Evolutionary conservation across 2,888 invertebrate species (phyloP).

Genomic region (Agrotis ipsilon): DNA sequence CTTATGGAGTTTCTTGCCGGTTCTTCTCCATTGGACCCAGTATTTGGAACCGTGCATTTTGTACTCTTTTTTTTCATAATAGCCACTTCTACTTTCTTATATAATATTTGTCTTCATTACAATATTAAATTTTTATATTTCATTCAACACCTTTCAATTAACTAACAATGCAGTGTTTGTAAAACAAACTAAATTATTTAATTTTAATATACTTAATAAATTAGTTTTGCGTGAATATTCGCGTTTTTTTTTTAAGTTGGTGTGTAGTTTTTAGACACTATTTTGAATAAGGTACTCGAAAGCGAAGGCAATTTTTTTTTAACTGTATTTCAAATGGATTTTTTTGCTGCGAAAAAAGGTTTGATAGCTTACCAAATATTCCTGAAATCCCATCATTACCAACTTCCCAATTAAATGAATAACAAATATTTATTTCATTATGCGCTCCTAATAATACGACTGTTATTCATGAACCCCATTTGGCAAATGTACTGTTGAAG

Average conservation of each 20-base stretch:
- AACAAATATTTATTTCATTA: background rate
- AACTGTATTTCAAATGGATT: too few species aligned
- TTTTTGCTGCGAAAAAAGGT: background rate
- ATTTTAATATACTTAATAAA: slow-evolving; percentile 27
- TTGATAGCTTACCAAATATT: background rate
- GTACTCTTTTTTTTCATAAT: background rate
- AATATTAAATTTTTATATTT: too few species aligned
- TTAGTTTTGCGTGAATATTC: background rate
- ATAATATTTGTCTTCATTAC: background rate
- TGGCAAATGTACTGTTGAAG: background rate
- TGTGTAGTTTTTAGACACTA: background rate
- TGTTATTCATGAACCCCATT: background rate
- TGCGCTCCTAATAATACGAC: background rate
- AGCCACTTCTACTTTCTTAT: background rate
- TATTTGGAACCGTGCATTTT: slow-evolving; percentile 27
- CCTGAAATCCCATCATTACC: background rate
- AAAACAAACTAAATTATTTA: background rate
- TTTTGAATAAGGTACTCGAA: background rate
- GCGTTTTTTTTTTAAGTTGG: slow-evolving; percentile 16
- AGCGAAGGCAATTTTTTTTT: background rate
- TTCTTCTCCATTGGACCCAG: slow-evolving; percentile 36
- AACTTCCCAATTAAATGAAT: background rate
- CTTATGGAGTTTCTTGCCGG: slow-evolving; percentile 43
- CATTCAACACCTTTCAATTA: background rate
- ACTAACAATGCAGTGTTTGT: slow-evolving; percentile 1